phyloP scores from a whole-genome alignment of 2,113 vertebrate species.

The Nyctereutes procyonoides region DNA sequence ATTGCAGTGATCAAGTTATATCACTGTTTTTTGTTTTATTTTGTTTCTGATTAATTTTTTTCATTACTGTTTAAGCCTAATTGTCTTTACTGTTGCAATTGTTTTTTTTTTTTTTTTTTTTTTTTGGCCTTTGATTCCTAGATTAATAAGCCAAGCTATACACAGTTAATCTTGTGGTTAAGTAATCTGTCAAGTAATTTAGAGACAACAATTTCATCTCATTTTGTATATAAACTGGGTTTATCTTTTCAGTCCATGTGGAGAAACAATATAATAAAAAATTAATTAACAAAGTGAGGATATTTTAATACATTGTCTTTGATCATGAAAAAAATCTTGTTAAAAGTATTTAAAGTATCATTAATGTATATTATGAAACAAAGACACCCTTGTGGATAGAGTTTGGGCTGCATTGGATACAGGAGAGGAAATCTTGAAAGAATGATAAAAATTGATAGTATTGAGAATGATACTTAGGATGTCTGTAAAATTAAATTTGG shows the following conservation, averaged over 20 bases:
- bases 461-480: background rate
- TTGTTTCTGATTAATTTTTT: background rate
- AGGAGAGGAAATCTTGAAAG: conserved; percentile 31
- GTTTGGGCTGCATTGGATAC: background rate
- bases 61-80: conserved; percentile 33
- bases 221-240: conserved; percentile 9
- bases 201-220: conserved; percentile 21
- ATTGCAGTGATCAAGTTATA: background rate
- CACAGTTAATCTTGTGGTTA: background rate
- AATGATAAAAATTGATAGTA: background rate
- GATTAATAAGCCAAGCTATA: conserved; percentile 23
- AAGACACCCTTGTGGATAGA: background rate
- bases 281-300: background rate
- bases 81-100: conserved; percentile 4
- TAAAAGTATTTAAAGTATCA: background rate
- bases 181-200: conserved; percentile 13
- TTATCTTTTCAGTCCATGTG: conserved; percentile 28
- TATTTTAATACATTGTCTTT: conserved; percentile 36
- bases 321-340: background rate
- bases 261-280: conserved; percentile 10
- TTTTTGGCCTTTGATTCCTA: background rate
- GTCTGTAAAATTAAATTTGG: background rate
- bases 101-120: conserved; percentile 41
- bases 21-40: background rate
- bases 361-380: background rate